Evolutionary conservation across 2,888 invertebrate genomes (phyloP).

Genomic region (Eupithecia vulgata): DNA sequence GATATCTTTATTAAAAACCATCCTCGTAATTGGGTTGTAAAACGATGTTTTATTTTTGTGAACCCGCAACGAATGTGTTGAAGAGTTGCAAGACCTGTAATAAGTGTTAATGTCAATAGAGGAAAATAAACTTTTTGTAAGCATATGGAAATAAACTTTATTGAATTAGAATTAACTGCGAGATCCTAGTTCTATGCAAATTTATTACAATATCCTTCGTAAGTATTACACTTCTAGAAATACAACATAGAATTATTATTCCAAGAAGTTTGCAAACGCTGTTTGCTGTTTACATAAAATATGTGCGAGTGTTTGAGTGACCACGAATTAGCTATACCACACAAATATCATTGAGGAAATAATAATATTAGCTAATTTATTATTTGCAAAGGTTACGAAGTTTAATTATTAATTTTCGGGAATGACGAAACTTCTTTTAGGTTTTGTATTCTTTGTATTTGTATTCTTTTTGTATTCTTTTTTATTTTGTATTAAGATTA

Average conservation of each 20-base stretch:
- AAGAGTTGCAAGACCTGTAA: too few species aligned
- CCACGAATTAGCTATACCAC: conserved; percentile 12
- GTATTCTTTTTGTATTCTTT: too few species aligned
- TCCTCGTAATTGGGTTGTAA: too few species aligned
- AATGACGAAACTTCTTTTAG: neutral
- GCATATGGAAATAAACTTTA: neutral
- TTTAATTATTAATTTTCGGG: neutral
- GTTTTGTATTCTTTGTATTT: neutral
- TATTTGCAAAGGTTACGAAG: neutral
- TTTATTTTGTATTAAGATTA: neutral
- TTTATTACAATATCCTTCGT: conserved; percentile 4
- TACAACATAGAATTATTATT: conserved; percentile 18
- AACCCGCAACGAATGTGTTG: too few species aligned
- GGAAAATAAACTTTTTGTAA: too few species aligned
- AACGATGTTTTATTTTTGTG: too few species aligned
- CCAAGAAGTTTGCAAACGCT: conserved; percentile 28
- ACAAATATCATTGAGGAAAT: conserved; percentile 9
- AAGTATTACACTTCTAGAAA: conserved; percentile 23
- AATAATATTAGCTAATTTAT: neutral
- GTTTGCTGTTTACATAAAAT: conserved; percentile 42
- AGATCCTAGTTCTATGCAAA: conserved; percentile 4
- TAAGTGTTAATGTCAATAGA: too few species aligned
- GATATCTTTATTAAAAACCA: too few species aligned
- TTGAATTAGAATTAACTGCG: neutral
- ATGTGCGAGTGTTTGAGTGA: conserved; percentile 10